Evolutionary conservation across 1,140 invertebrate genomes (phyloP).

Genomic region (Holcopasites calliopsidis): DNA sequence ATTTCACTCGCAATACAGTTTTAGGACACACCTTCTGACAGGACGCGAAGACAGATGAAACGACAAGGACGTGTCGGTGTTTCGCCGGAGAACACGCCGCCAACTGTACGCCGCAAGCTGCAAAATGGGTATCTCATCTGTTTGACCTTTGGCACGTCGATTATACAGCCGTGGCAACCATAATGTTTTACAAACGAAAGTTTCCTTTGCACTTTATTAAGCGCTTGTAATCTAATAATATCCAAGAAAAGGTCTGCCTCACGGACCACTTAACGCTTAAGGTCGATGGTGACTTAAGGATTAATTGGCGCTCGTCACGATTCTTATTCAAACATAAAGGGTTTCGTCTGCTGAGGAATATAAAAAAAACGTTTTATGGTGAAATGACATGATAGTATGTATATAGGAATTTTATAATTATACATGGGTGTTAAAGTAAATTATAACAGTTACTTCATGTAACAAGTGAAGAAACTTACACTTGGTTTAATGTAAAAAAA

Average conservation of each 20-base stretch:
- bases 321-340: not conserved
- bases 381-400: no score
- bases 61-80: conserved; percentile 51
- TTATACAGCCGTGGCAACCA: conserved; percentile 44
- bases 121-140: conserved; percentile 72
- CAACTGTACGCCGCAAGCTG: conserved; percentile 68
- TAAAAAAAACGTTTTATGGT: no score
- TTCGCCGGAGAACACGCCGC: conserved; percentile 67
- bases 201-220: conserved; percentile 15
- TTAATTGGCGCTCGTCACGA: not conserved
- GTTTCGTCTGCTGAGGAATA: not conserved
- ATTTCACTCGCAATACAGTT: conserved; percentile 5
- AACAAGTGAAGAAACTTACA: no score
- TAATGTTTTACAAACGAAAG: conserved; percentile 31
- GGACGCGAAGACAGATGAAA: conserved; percentile 15
- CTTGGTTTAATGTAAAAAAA: no score
- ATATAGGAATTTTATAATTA: no score
- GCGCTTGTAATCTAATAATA: not conserved
- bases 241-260: not conserved
- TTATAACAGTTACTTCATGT: no score
- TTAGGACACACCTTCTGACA: conserved; percentile 21
- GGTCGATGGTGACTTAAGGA: no score
- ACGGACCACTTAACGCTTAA: not conserved
- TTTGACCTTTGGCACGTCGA: conserved; percentile 75
- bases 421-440: no score